phyloP scores from a whole-genome alignment of 2,797 vertebrate species.

The Carapus acus region DNA sequence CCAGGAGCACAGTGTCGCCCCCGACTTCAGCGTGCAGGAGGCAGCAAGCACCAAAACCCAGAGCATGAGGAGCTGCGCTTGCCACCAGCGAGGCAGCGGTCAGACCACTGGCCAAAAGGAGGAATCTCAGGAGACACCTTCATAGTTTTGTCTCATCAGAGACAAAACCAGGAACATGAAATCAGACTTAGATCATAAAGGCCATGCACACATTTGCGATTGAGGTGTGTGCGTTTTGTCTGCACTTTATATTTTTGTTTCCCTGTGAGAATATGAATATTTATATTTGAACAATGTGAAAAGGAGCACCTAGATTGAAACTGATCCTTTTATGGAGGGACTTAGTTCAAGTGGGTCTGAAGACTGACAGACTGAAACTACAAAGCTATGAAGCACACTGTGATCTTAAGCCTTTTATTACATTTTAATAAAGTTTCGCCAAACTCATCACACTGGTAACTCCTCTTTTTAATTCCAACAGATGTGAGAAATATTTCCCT shows the following conservation, averaged over 20 bases:
- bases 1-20: conserved; percentile 88
- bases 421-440: too few relatives aligned
- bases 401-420: too few relatives aligned
- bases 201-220: conserved; percentile 12
- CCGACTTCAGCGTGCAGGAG: conserved; percentile 63
- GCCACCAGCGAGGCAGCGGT: background rate
- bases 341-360: conserved; percentile 1
- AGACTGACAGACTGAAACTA: too few relatives aligned
- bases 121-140: background rate
- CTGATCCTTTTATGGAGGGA: too few relatives aligned
- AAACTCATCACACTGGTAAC: too few relatives aligned
- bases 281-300: conserved; percentile 23
- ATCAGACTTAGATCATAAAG: background rate
- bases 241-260: conserved; percentile 27
- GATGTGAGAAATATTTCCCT: too few relatives aligned
- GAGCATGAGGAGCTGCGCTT: too few relatives aligned
- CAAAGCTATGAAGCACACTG: too few relatives aligned
- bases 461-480: too few relatives aligned
- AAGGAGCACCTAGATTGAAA: conserved; percentile 20
- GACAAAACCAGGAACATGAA: background rate
- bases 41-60: background rate
- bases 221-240: conserved; percentile 20
- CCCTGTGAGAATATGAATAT: conserved; percentile 18
- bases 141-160: background rate
- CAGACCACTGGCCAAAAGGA: background rate